A percentile compares a stretch with the other conserved stretches of the same genome.
These are phyloP conservation scores for Drosophila lacteicornis DNA, from an alignment of 1,140 invertebrate species.

Conservation along the genomic window DNA sequence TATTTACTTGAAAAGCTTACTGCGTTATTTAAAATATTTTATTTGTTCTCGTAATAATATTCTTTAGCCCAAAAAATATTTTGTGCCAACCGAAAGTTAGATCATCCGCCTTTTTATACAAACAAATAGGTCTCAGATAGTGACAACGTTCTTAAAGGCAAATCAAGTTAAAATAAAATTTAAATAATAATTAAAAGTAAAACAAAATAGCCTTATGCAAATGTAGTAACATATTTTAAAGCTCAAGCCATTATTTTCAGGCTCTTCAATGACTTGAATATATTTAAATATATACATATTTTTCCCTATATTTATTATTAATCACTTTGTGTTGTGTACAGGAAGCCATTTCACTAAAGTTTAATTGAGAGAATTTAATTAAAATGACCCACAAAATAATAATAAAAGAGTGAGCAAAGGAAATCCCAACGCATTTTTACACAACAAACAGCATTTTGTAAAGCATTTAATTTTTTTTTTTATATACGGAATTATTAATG, in stretches of 20 bases:
- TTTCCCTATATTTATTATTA: background rate
- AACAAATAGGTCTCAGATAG: too few species aligned
- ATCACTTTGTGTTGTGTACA: background rate
- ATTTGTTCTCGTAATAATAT: too few species aligned
- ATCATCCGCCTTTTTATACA: too few species aligned
- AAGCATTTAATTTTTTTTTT: conserved; percentile 1
- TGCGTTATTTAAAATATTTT: too few species aligned
- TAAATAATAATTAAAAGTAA: too few species aligned
- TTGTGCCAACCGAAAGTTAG: too few species aligned
- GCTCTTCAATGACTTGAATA: background rate
- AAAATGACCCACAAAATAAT: conserved; percentile 20
- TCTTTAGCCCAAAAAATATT: too few species aligned
- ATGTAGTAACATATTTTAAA: too few species aligned
- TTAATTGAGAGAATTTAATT: conserved; percentile 17
- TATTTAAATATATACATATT: background rate
- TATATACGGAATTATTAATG: conserved; percentile 28
- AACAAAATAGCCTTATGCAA: too few species aligned
- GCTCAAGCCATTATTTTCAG: background rate
- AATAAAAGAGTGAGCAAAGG: background rate
- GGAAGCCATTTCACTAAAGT: background rate
- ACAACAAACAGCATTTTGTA: conserved; percentile 7
- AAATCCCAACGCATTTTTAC: conserved; percentile 18
- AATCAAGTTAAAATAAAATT: too few species aligned
- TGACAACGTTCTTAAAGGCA: too few species aligned
- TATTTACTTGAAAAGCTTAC: too few species aligned